phyloP scores from a whole-genome alignment of 2,113 vertebrate genomes.

The Prionailurus bengalensis region DNA sequence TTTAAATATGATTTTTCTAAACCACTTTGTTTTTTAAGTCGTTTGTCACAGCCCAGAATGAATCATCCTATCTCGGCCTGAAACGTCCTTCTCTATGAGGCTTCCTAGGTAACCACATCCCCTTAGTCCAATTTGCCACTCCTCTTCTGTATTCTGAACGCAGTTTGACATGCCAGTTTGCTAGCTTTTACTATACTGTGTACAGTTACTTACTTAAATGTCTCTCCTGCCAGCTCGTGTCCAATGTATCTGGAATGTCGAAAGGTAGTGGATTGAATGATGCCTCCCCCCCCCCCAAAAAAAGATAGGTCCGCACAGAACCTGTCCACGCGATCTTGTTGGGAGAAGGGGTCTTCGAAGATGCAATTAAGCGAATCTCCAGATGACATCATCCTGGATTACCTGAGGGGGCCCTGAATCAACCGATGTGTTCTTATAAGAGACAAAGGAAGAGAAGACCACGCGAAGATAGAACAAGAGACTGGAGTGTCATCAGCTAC shows the following conservation, averaged over 20 bases:
- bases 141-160: neutral
- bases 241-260: neutral
- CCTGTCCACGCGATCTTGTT: neutral
- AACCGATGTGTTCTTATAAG: neutral
- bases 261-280: neutral
- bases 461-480: neutral
- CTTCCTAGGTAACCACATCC: neutral
- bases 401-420: neutral
- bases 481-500: fast-evolving
- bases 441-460: neutral
- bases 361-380: neutral
- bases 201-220: neutral
- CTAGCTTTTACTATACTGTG: neutral
- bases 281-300: too few relatives aligned
- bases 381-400: neutral
- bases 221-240: neutral
- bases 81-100: neutral
- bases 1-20: neutral
- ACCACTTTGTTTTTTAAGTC: neutral
- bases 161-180: neutral
- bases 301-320: neutral
- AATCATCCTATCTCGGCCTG: neutral
- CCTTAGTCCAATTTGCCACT: neutral
- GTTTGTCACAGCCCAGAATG: neutral
- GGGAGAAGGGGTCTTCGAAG: neutral